Evolutionary conservation across 2,888 invertebrate genomes (phyloP).

Genomic region (Caenorhabditis drosophilae): DNA sequence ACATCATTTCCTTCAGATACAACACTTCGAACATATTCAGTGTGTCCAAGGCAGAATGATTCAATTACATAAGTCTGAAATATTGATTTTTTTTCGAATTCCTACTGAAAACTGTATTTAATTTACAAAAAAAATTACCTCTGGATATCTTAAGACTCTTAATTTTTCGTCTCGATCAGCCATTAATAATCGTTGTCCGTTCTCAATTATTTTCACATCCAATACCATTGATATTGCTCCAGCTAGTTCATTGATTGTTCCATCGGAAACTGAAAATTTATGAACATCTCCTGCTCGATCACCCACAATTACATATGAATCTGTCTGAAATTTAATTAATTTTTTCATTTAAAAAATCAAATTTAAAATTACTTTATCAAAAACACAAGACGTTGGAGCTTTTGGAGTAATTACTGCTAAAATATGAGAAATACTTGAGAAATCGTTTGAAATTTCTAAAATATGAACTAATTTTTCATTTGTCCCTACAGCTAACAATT

Average conservation of each 20-base stretch:
- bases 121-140: conserved; percentile 16
- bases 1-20: conserved; percentile 11
- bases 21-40: conserved; percentile 39
- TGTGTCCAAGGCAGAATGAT: conserved; percentile 50
- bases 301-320: conserved; percentile 32
- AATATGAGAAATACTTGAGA: conserved; percentile 6
- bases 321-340: conserved; percentile 7
- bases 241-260: conserved; percentile 24
- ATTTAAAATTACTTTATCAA: conserved; percentile 46
- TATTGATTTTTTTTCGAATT: too few relatives aligned
- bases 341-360: background rate
- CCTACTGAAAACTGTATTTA: background rate
- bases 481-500: conserved; percentile 36
- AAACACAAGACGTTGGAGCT: conserved; percentile 45
- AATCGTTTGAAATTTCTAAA: conserved; percentile 10
- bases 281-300: conserved; percentile 51
- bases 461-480: conserved; percentile 42
- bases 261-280: conserved; percentile 24
- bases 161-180: conserved; percentile 62
- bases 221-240: conserved; percentile 58
- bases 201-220: conserved; percentile 43
- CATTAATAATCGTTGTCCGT: conserved; percentile 41
- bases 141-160: conserved; percentile 52
- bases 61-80: conserved; percentile 47
- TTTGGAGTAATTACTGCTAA: conserved; percentile 32